Percentiles rank a stretch among this genome's conserved stretches.
Evolutionary conservation across 2,797 vertebrate species (phyloP).

Genomic region (Rhynchonycteris naso): DNA sequence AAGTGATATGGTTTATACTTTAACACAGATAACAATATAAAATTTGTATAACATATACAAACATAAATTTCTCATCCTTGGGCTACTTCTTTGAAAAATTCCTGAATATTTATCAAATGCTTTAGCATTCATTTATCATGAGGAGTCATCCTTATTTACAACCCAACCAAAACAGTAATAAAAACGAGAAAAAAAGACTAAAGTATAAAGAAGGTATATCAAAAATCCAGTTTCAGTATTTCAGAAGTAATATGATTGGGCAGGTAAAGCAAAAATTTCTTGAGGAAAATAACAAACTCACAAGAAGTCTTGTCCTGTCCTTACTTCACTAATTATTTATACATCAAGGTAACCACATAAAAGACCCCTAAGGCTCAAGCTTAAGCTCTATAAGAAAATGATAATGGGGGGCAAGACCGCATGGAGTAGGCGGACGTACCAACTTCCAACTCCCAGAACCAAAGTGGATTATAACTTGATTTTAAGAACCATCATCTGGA

Average conservation of each 20-base stretch:
- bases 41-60: background rate
- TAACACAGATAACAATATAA: background rate
- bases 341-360: background rate
- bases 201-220: background rate
- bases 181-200: background rate
- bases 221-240: background rate
- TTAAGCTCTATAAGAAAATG: background rate
- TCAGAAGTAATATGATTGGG: background rate
- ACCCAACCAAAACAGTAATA: background rate
- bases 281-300: conserved; percentile 5
- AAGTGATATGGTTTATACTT: background rate
- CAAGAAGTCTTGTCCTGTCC: background rate
- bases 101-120: background rate
- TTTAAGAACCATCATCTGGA: no score
- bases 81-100: background rate
- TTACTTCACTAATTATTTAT: background rate
- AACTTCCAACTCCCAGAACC: no score
- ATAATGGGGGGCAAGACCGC: no score
- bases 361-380: background rate
- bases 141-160: background rate
- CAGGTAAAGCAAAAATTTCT: background rate
- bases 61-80: background rate
- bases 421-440: no score
- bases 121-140: background rate
- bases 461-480: no score